phyloP scores from a whole-genome alignment of 2,888 invertebrate genomes.

The Encarsia formosa region DNA sequence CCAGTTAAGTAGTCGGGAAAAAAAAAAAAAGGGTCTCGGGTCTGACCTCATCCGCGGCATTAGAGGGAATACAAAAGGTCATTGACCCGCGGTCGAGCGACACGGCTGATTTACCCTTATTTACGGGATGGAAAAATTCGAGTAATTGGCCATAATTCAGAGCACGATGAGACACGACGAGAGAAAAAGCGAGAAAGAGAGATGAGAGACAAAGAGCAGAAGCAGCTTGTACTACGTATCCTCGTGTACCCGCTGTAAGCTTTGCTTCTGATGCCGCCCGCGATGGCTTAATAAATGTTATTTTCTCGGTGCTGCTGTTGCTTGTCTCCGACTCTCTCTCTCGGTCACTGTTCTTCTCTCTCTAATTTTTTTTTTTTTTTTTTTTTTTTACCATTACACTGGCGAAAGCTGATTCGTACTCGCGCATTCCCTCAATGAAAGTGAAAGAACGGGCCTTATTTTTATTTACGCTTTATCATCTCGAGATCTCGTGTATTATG shows the following conservation, averaged over 20 bases:
- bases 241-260: background rate
- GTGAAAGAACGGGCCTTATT: too few relatives aligned
- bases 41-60: slow-evolving; percentile 18
- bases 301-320: slow-evolving; percentile 8
- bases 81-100: slow-evolving; percentile 38
- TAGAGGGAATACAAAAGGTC: slow-evolving; percentile 32
- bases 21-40: background rate
- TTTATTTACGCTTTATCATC: too few relatives aligned
- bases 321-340: slow-evolving; percentile 1
- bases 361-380: too few relatives aligned
- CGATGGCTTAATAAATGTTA: slow-evolving; percentile 19
- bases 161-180: slow-evolving; percentile 34
- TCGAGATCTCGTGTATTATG: too few relatives aligned
- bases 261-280: slow-evolving; percentile 18
- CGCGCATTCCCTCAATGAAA: too few relatives aligned
- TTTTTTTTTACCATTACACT: background rate
- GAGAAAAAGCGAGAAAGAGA: slow-evolving; percentile 27
- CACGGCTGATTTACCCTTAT: slow-evolving; percentile 44
- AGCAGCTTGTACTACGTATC: too few relatives aligned
- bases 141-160: slow-evolving; percentile 45
- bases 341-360: background rate
- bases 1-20: background rate
- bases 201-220: slow-evolving; percentile 20
- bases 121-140: slow-evolving; percentile 42
- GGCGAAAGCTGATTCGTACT: too few relatives aligned